Base-by-base conservation (phyloP, 2,888 invertebrate genomes). In the Cryptus armator region DNA sequence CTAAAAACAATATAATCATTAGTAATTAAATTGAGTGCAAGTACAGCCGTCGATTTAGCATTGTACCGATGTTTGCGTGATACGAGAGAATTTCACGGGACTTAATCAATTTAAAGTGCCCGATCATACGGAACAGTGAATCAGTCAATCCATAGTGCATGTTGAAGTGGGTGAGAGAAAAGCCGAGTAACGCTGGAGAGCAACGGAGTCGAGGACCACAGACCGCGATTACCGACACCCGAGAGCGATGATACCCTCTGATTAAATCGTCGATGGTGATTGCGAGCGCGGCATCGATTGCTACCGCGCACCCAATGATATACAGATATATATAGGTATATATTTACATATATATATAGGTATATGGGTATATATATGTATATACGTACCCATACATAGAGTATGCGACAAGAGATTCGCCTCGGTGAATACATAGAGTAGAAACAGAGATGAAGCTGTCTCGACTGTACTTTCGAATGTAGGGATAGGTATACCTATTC, bases 261-360 rank as follows among this genome's bases (percentile, higher is more conserved):
- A 85, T 85, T 85, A 79, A 85, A 85, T 85, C 76, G 67, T 85
- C 82, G 71, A 79, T 82, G 82, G 82, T 85, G 85, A 85, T 85
- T 85, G 82, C 70, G 71, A 76, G 71, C 53, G 75, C 70, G 70
- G 71, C 76, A 82, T 82, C 82, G 85, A 85, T 81, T 82, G 82
- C 70, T 70, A 70, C 53, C 72, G 66, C 72, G 66, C 66, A 48
- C 51, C 29, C 12, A 29, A 29, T 71, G 32, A 6, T 59, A 48
- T 43, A 32, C 2, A 24, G 0, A 24, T 24, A 24, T 24, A 24
- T 24, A 24, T 24, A 24, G 24, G 24, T 24, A 24, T 24, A 24
- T 24, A 24, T 24, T 24, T 56, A 72, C 9, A 51, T 24, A 37
- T 16, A 37, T 3, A 14, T 7, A n/a, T 72, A 53, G 29, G 32